Evolutionary conservation across 2,113 vertebrate genomes (phyloP), one percentile per base, ranked within the genome.

Genomic region (Burhinus bistriatus): DNA sequence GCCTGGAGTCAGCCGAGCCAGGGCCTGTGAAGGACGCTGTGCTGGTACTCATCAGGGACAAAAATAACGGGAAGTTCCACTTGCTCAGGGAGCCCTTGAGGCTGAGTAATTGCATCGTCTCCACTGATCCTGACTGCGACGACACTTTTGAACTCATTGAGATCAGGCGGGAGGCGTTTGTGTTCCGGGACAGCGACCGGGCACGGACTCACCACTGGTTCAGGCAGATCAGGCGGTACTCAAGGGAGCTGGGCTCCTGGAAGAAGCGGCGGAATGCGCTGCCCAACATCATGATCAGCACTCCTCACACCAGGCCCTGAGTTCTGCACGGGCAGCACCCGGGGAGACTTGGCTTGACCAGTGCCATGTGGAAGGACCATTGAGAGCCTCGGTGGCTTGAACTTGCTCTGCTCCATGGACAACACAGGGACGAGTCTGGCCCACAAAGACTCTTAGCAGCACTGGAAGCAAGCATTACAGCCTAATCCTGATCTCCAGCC

Each of bases 211-310:
- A 99, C 96, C 99, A 99, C 97, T 99, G 99, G 99, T 99, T 99
- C 96, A 97, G 98, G 57, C 98, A 99, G 97, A 98, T 99, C 70
- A 97, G 98, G 90, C 96, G 98, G 23, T 99, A 99, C 75, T 98
- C 99, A 4, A 98, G 97, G 32, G 98, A 99, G 94, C 93, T 99
- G 96, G 99, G 99, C 72, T 97, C 98, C 65, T 99, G 99, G 99
- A 99, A 98, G 96, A 99, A 99, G 92, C 97, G 99, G 42, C 99
- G 99, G 30, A 99, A 99, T 0, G 99, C 99, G 1, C 96, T 99
- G 86, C 99, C 99, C 81, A 99, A 99, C 95, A 99, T 99, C 97
- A 99, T 99, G 99, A 99, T 99, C 97, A 99, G 98, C 97, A 98
- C 99, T 7, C 98, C 97, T 84, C 99, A 99, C 97, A 98, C 94